Percentiles rank a stretch among this genome's conserved stretches.
These are phyloP conservation scores for Ceryle rudis DNA, from an alignment of 2,797 vertebrate genomes.

Conservation along the genomic window DNA sequence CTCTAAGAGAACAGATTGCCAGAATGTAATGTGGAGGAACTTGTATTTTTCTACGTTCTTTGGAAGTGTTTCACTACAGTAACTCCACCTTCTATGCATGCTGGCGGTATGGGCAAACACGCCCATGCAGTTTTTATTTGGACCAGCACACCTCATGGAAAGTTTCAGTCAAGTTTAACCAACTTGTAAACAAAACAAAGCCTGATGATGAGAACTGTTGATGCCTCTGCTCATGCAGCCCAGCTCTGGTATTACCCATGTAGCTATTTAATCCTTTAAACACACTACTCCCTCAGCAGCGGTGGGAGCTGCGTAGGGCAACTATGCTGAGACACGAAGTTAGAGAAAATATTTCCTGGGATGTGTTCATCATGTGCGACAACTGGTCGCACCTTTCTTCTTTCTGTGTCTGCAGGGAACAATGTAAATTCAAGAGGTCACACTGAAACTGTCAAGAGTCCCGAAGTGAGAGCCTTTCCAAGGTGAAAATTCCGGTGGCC, in stretches of 20 bases:
- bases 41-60: neutral
- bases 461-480: neutral
- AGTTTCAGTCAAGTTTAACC: neutral
- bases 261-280: neutral
- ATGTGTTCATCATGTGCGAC: neutral
- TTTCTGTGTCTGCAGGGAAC: too few species aligned
- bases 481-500: neutral
- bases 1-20: neutral
- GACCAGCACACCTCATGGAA: neutral
- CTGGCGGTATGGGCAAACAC: fast-evolving
- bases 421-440: neutral
- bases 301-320: neutral
- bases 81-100: fast-evolving
- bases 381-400: neutral
- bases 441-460: fast-evolving
- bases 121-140: neutral
- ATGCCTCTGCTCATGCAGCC: neutral
- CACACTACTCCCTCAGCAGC: neutral
- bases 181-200: neutral
- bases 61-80: neutral
- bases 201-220: neutral
- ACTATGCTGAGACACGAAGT: neutral
- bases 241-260: neutral
- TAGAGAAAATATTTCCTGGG: neutral
- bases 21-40: neutral